Evolutionary conservation across 2,113 vertebrate species (phyloP).

Genomic region (Tetraodon nigroviridis): DNA sequence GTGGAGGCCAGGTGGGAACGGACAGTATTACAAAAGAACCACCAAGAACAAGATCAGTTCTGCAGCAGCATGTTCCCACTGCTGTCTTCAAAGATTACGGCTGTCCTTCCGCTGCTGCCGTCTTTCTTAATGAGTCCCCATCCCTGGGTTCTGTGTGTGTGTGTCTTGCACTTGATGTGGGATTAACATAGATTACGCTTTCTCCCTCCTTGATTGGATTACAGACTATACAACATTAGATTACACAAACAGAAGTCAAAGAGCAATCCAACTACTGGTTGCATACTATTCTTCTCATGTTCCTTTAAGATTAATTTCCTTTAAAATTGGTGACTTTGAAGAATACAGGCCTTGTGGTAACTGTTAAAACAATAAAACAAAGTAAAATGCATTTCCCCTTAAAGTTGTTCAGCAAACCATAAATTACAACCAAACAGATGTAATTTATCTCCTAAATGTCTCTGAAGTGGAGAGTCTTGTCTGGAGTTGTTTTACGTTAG

Average conservation of each 20-base stretch:
- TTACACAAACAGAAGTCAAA: slow-evolving; percentile 60
- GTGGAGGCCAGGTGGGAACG: slow-evolving; percentile 59
- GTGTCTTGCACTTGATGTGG: slow-evolving; percentile 52
- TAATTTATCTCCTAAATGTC: too few relatives aligned
- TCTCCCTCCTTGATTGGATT: slow-evolving; percentile 72
- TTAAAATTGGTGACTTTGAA: not conserved
- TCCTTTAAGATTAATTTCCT: not conserved
- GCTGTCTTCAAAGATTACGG: slow-evolving; percentile 35
- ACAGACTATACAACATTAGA: slow-evolving; percentile 55
- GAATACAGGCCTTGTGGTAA: not conserved
- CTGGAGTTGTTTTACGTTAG: too few relatives aligned
- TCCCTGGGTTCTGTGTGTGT: slow-evolving; percentile 25
- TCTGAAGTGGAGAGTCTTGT: too few relatives aligned
- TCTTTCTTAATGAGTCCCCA: slow-evolving; percentile 30
- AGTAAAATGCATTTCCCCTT: too few relatives aligned
- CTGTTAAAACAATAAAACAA: too few relatives aligned
- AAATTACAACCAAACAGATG: too few relatives aligned
- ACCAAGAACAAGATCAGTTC: slow-evolving; percentile 3
- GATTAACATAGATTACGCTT: slow-evolving; percentile 71
- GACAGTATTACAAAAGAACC: slow-evolving; percentile 49
- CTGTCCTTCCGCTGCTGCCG: slow-evolving; percentile 39
- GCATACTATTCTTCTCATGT: not conserved
- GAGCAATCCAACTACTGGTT: slow-evolving; percentile 26
- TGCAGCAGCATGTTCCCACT: not conserved
- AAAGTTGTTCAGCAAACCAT: too few relatives aligned